Evolutionary conservation across 2,113 vertebrate genomes (phyloP).

Genomic region (Plecotus auritus): DNA sequence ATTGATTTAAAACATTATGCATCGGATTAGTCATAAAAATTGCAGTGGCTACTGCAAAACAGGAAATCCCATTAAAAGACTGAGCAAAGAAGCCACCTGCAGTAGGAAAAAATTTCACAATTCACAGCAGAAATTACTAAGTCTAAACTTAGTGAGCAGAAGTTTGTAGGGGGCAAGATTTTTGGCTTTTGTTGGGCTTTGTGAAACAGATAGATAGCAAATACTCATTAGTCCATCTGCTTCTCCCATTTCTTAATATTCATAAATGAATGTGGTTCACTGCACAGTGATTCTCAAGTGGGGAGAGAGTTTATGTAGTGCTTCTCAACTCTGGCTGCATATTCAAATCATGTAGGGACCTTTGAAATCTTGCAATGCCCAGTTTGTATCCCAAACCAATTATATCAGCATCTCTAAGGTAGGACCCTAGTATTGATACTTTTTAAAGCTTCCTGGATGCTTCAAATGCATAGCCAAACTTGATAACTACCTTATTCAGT

Average conservation of each 20-base stretch:
- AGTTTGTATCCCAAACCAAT: not conserved
- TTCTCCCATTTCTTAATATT: not conserved
- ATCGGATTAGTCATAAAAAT: slow-evolving; percentile 16
- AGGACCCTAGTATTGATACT: not conserved
- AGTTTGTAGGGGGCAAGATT: not conserved
- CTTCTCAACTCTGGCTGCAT: not conserved
- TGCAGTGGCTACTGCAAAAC: not conserved
- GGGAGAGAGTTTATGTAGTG: not conserved
- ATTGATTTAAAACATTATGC: slow-evolving; percentile 44
- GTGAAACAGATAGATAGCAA: not conserved
- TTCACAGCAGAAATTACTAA: not conserved
- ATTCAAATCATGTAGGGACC: not conserved
- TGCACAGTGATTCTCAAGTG: not conserved
- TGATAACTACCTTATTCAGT: not conserved
- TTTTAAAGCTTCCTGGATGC: not conserved
- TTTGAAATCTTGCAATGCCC: not conserved
- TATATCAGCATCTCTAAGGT: not conserved
- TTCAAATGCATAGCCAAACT: not conserved
- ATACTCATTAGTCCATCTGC: not conserved
- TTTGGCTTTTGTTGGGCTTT: not conserved
- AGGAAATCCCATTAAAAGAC: not conserved
- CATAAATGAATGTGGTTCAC: not conserved
- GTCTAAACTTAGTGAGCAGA: not conserved
- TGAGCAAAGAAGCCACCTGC: not conserved
- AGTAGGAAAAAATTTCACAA: not conserved